phyloP scores from a whole-genome alignment of 2,113 vertebrate species.

The Pseudopodoces humilis region DNA sequence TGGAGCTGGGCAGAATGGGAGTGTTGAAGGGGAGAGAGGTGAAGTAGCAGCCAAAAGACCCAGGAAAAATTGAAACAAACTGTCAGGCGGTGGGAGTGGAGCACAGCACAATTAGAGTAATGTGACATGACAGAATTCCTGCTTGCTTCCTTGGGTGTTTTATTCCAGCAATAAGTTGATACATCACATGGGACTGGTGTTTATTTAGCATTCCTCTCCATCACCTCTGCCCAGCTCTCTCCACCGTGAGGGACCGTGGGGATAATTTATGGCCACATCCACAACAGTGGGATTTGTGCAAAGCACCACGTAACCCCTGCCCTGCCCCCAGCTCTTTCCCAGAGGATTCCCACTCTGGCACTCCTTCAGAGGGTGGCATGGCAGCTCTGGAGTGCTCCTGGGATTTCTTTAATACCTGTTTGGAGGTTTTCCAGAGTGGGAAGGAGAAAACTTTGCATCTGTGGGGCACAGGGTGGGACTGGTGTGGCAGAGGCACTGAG shows the following conservation, averaged over 20 bases:
- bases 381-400: not conserved
- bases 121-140: slow-evolving; percentile 47
- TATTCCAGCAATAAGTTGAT: slow-evolving; percentile 45
- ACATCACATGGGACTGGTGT: slow-evolving; percentile 46
- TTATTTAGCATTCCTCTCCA: slow-evolving; percentile 49
- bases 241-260: not conserved
- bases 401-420: not conserved
- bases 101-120: slow-evolving; percentile 55
- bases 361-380: not conserved
- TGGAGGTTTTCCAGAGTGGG: not conserved
- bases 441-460: not conserved
- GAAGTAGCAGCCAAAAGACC: slow-evolving; percentile 25
- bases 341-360: not conserved
- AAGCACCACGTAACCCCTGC: not conserved
- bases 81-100: not conserved
- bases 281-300: slow-evolving; percentile 24
- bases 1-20: not conserved
- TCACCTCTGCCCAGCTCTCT: slow-evolving; percentile 23
- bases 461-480: not conserved
- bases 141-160: slow-evolving; percentile 26
- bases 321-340: not conserved
- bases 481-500: rapidly evolving
- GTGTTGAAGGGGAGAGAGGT: slow-evolving; percentile 25
- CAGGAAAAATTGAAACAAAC: slow-evolving; percentile 49
- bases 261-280: slow-evolving; percentile 10